Conservation (phyloP, 2,888 invertebrate species). For the Electrophaes corylata region DNA sequence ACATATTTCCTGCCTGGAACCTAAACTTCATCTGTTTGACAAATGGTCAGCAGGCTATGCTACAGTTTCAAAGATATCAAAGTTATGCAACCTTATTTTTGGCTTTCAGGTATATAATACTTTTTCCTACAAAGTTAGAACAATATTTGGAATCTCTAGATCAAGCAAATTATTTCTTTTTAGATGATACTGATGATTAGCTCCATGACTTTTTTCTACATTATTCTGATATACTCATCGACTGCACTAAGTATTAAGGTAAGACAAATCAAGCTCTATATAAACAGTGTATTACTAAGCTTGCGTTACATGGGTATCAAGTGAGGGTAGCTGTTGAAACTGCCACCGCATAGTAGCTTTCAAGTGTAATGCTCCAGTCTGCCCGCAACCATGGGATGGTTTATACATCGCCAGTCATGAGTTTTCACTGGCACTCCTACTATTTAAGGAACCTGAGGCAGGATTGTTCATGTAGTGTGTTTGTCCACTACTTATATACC, state of each 20-base stretch:
- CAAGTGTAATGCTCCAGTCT: no score
- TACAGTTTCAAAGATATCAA: slow-evolving; percentile 16
- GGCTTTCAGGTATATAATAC: slow-evolving; percentile 12
- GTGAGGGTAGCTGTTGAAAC: no score
- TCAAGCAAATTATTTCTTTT: not conserved
- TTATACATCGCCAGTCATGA: no score
- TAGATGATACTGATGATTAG: not conserved
- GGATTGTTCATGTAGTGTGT: no score
- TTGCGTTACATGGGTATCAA: no score
- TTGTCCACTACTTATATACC: no score
- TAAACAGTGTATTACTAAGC: no score
- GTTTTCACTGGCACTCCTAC: no score
- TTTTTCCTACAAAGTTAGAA: not conserved
- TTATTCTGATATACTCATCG: not conserved
- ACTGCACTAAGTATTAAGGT: not conserved
- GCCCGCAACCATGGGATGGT: no score
- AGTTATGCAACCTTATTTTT: slow-evolving; percentile 19
- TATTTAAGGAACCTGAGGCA: no score
- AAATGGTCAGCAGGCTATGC: slow-evolving; percentile 25
- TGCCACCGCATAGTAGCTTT: no score
- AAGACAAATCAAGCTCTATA: no score
- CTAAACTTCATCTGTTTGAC: slow-evolving; percentile 5
- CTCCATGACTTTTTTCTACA: not conserved
- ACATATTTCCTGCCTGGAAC: not conserved
- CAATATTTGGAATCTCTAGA: not conserved